Evolutionary conservation across 1,140 invertebrate genomes (phyloP).

Genomic region (Phymastichus coffea): DNA sequence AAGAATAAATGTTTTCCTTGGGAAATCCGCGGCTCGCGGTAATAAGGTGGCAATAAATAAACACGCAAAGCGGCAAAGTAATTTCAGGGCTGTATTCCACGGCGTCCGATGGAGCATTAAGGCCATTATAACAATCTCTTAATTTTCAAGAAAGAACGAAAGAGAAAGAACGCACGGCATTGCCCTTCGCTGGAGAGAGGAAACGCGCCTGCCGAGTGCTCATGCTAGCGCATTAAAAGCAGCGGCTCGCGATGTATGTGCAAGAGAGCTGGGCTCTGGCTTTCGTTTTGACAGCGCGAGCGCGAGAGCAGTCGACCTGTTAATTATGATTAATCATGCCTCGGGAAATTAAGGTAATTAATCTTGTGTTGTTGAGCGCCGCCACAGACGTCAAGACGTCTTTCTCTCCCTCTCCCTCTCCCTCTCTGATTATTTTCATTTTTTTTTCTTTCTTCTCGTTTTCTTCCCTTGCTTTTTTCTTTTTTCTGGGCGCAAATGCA

Average conservation of each 20-base stretch:
- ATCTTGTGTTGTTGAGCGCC: constrained; percentile 39
- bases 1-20: constrained; percentile 1
- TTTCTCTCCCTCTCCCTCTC: constrained; percentile 3
- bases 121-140: constrained; percentile 55
- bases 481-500: no score
- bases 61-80: constrained; percentile 49
- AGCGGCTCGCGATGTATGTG: no score
- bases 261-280: no score
- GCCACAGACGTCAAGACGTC: background rate
- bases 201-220: background rate
- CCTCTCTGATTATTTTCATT: no score
- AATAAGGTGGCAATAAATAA: constrained; percentile 51
- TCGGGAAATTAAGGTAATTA: constrained; percentile 56
- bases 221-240: no score
- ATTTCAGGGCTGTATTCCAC: constrained; percentile 44
- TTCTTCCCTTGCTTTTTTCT: no score
- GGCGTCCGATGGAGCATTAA: constrained; percentile 43
- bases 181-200: constrained; percentile 23
- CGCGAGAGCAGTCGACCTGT: no score
- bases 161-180: no score
- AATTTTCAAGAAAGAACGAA: constrained; percentile 52
- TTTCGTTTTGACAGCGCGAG: no score
- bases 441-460: no score
- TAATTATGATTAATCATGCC: constrained; percentile 56
- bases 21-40: constrained; percentile 32